Percentiles rank a stretch among this genome's conserved stretches.
Evolutionary conservation across 2,888 invertebrate genomes (phyloP).

Genomic region (Cantharis flavilabris): DNA sequence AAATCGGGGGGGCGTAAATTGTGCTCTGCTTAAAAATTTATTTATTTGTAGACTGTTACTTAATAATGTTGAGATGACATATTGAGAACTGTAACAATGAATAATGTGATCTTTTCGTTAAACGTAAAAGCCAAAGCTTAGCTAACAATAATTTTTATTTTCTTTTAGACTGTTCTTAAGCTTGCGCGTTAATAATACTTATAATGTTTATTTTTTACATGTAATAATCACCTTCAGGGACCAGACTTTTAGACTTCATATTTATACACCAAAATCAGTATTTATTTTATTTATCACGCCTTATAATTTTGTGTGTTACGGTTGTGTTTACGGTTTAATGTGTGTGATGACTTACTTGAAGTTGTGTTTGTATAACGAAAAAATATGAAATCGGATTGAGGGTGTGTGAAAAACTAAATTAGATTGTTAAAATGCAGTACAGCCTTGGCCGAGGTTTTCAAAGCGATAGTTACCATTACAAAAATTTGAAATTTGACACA

Average conservation of each 20-base stretch:
- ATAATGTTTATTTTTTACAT: background rate
- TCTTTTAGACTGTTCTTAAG: background rate
- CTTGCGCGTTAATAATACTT: background rate
- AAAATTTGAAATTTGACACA: background rate
- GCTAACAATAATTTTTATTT: background rate
- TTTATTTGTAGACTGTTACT: background rate
- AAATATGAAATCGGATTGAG: background rate
- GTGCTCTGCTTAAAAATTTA: background rate
- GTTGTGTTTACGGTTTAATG: too few relatives aligned
- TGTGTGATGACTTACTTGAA: background rate
- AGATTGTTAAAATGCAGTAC: background rate
- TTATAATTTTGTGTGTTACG: background rate
- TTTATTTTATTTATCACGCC: background rate
- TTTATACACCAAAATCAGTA: background rate
- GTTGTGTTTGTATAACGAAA: background rate
- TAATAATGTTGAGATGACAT: background rate
- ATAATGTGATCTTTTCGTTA: background rate
- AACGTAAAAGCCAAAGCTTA: conserved; percentile 1
- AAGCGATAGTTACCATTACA: background rate
- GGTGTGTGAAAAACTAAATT: background rate
- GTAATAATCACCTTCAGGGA: background rate
- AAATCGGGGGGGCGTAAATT: background rate
- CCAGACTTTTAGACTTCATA: background rate
- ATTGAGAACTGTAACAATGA: background rate
- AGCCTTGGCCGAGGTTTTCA: background rate